These are phyloP conservation scores for Oscheius myriophilus DNA, from an alignment of 2,888 invertebrate genomes.

Conservation along the genomic window DNA sequence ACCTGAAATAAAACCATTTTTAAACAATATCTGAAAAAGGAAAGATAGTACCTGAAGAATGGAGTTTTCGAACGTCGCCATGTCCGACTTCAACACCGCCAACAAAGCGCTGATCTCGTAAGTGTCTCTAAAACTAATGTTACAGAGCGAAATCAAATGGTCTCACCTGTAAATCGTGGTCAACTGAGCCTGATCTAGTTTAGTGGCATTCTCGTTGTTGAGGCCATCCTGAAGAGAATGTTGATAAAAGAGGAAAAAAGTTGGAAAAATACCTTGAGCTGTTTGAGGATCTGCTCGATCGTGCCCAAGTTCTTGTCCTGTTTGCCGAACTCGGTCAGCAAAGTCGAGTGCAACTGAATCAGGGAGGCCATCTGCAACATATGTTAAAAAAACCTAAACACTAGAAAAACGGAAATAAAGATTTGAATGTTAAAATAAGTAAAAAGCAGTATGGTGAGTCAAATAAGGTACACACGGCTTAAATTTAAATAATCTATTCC, in stretches of 20 bases:
- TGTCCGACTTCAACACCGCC: slow-evolving; percentile 90
- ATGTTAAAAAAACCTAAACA: neutral
- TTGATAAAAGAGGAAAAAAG: neutral
- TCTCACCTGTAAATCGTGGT: slow-evolving; percentile 13
- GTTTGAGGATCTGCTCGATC: slow-evolving; percentile 46
- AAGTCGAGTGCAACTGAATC: slow-evolving; percentile 49
- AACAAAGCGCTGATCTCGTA: slow-evolving; percentile 95
- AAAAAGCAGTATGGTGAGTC: neutral
- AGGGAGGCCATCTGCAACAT: slow-evolving; percentile 36
- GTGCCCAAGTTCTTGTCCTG: slow-evolving; percentile 42
- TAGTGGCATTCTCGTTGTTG: neutral
- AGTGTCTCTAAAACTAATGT: slow-evolving; percentile 78
- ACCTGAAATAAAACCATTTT: slow-evolving; percentile 24
- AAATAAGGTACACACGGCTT: neutral
- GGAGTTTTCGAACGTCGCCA: slow-evolving; percentile 93
- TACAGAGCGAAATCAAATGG: neutral
- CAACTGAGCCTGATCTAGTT: neutral
- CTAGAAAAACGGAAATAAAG: neutral
- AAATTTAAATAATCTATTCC: neutral
- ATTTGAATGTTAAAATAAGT: neutral
- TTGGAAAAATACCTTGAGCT: slow-evolving; percentile 43
- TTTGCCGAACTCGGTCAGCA: slow-evolving; percentile 57
- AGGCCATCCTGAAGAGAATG: neutral
- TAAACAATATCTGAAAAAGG: neutral
- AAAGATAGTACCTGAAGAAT: slow-evolving; percentile 85